phyloP scores from a whole-genome alignment of 2,888 invertebrate genomes.

The Amphipyra tragopoginis region DNA sequence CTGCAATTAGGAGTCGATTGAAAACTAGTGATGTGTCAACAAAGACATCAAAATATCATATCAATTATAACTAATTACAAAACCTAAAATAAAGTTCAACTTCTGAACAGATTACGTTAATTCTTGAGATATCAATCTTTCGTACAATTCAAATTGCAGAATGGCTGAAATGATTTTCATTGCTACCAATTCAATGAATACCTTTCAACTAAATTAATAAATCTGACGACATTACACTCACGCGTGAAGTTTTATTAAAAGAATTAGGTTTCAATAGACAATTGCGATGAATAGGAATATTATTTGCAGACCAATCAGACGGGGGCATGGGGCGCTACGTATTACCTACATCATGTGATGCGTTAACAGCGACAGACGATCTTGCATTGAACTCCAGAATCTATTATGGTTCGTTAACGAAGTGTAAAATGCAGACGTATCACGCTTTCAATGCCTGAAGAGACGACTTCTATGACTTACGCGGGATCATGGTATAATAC shows the following conservation, averaged over 20 bases:
- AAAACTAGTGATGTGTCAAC: too few relatives aligned
- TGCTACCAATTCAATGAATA: neutral
- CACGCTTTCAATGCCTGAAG: neutral
- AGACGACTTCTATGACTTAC: too few relatives aligned
- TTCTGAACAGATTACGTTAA: too few relatives aligned
- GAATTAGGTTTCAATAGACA: conserved; percentile 46
- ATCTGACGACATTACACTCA: conserved; percentile 11
- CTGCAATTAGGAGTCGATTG: too few relatives aligned
- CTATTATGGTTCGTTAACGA: neutral
- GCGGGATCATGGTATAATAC: too few relatives aligned
- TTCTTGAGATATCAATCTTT: neutral
- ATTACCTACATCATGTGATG: neutral
- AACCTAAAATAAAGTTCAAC: too few relatives aligned
- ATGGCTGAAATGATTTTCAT: neutral
- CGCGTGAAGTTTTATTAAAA: conserved; percentile 30
- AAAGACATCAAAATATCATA: too few relatives aligned
- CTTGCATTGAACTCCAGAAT: neutral
- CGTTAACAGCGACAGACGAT: neutral
- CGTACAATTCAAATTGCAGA: neutral
- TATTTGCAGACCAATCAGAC: conserved; percentile 10
- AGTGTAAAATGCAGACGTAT: neutral
- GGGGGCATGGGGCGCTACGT: neutral
- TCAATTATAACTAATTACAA: too few relatives aligned
- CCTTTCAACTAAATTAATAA: neutral
- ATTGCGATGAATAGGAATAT: conserved; percentile 14